Evolutionary conservation across 2,888 invertebrate genomes (phyloP).

Genomic region (Drosophila buzzatii): DNA sequence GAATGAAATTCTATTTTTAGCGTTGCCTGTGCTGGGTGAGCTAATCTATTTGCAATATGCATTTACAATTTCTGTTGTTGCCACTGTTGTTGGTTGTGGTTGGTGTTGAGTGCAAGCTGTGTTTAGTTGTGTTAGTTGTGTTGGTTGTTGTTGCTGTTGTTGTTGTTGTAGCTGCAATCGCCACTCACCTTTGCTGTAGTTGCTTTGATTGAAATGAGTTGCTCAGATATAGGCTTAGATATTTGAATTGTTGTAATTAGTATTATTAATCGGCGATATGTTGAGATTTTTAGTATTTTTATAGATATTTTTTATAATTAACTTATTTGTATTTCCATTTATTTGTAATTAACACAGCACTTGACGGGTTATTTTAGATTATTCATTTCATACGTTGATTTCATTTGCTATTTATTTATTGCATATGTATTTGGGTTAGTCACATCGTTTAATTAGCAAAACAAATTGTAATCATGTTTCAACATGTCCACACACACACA

Average conservation of each 20-base stretch:
- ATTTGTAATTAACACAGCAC: slow-evolving; percentile 1
- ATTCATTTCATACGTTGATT: neutral
- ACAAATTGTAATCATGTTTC: slow-evolving; percentile 41
- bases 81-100: slow-evolving; percentile 27
- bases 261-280: neutral
- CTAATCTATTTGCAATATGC: slow-evolving; percentile 75
- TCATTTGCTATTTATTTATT: neutral
- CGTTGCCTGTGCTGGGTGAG: slow-evolving; percentile 31
- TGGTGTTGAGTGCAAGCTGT: slow-evolving; percentile 45
- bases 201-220: neutral
- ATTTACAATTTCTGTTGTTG: slow-evolving; percentile 28
- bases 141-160: neutral
- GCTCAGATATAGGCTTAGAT: slow-evolving; percentile 2
- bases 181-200: slow-evolving; percentile 52
- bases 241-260: neutral
- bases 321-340: neutral
- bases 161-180: slow-evolving; percentile 21
- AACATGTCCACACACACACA: slow-evolving; percentile 11
- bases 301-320: neutral
- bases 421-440: slow-evolving; percentile 2
- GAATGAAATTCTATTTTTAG: slow-evolving; percentile 30
- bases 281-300: neutral
- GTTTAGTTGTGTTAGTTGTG: slow-evolving; percentile 14
- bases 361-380: neutral
- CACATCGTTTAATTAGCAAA: slow-evolving; percentile 35